Conservation (phyloP, 2,113 vertebrate genomes). For the Jaculus jaculus region DNA sequence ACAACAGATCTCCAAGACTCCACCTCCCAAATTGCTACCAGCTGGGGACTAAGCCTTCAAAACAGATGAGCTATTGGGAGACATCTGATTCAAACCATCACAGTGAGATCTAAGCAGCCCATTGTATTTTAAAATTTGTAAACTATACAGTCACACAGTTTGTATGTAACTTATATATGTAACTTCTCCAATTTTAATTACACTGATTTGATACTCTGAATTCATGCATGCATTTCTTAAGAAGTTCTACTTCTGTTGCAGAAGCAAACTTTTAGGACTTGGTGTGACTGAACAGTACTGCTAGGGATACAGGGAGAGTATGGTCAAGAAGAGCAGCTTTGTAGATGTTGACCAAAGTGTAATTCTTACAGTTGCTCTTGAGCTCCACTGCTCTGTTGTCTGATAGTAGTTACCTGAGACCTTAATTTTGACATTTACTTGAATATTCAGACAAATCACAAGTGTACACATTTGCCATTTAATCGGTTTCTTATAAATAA, state of each 20-base stretch:
- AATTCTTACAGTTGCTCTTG: background rate
- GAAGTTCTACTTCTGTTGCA: background rate
- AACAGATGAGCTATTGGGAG: too few species aligned
- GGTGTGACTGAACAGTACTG: background rate
- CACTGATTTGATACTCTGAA: conserved; percentile 16
- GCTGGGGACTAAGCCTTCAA: too few species aligned
- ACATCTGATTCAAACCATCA: too few species aligned
- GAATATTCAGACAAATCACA: conserved; percentile 31
- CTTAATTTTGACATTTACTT: conserved; percentile 17
- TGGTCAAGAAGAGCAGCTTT: background rate
- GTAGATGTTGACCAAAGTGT: conserved; percentile 5
- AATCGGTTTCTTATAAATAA: conserved; percentile 56
- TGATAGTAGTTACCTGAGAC: background rate
- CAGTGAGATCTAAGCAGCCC: too few species aligned
- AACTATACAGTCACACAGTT: background rate
- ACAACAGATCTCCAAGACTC: too few species aligned
- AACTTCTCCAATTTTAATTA: conserved; percentile 32
- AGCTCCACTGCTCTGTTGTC: background rate
- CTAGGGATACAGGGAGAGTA: background rate
- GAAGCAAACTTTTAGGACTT: conserved; percentile 19
- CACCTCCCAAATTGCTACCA: too few species aligned
- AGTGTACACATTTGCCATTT: conserved; percentile 41
- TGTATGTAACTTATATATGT: background rate
- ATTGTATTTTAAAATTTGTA: background rate
- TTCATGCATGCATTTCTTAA: background rate